Percentiles rank a stretch among this genome's conserved stretches.
phyloP scores from a whole-genome alignment of 2,888 invertebrate species.

The Chaetoderma sp. region DNA sequence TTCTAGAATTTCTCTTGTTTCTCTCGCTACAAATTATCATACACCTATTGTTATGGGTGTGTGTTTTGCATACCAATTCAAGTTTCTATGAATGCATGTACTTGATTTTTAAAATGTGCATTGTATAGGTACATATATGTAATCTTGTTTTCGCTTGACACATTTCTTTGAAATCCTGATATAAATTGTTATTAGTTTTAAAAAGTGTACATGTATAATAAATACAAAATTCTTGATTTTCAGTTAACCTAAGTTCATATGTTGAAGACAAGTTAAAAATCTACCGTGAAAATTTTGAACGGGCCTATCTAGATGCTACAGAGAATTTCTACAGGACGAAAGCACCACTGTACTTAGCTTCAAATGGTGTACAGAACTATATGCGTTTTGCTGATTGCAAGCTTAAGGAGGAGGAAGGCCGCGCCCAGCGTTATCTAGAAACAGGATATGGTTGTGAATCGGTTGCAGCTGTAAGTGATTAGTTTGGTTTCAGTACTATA shows the following conservation, averaged over 20 bases:
- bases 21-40: too few species aligned
- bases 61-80: too few species aligned
- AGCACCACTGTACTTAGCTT: slow-evolving; percentile 88
- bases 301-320: slow-evolving; percentile 92
- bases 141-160: too few species aligned
- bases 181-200: too few species aligned
- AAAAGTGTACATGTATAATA: too few species aligned
- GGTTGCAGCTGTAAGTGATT: slow-evolving; percentile 71
- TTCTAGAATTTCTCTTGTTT: too few species aligned
- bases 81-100: too few species aligned
- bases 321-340: slow-evolving; percentile 91
- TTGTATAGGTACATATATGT: too few species aligned
- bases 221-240: slow-evolving; percentile 39
- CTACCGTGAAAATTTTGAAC: slow-evolving; percentile 96
- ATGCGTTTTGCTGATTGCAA: slow-evolving; percentile 97
- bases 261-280: slow-evolving; percentile 92
- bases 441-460: slow-evolving; percentile 83
- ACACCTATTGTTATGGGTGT: too few species aligned
- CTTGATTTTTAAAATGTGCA: too few species aligned
- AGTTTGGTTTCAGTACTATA: too few species aligned
- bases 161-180: too few species aligned
- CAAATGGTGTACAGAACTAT: slow-evolving; percentile 95
- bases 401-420: slow-evolving; percentile 91
- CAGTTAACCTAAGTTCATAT: slow-evolving; percentile 95
- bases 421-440: slow-evolving; percentile 93